Base-by-base conservation (phyloP, 2,113 vertebrate genomes). In the Labrus mixtus region DNA sequence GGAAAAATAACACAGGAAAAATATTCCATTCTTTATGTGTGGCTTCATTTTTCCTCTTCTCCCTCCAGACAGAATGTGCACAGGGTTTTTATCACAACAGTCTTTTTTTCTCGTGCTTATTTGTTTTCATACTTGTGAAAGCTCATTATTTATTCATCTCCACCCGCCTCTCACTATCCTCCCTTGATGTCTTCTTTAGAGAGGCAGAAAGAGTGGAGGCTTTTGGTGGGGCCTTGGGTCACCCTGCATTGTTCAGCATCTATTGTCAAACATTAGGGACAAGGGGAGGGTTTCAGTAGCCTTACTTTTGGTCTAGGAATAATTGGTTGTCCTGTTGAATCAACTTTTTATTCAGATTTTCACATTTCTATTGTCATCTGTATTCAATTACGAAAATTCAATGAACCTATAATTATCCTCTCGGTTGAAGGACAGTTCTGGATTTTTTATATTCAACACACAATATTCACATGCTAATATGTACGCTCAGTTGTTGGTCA, bases 21-120 rank as follows among this genome's bases (percentile, higher is more conserved):
- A 36, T 48, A 9, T 59, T 82, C 82, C 70, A 83, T 87, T 90
- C 57, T 77, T 83, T 25, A 36, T 53, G 45, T 79, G 86, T 85
- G 87, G 77, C 79, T 84, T 85, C n/a, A 60, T 45, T 67, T 86
- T 76, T 50, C 29, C 64, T 22, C 46, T 17, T 6, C 51, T 43
- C 29, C 20, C 22, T 67, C 53, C 62, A 33, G 56, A 45, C 63
- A 64, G 59, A 57, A 23, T 64, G 46, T 70, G 73, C 62, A 43
- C 57, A 82, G 61, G 66, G 25, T 80, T 69, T 64, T 51, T 50
- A 62, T 54, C 33, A 78, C 60, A 48, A 61, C 50, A 57, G 61
- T 72, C 50, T 36, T 46, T 61, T 50, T 37, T 77, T 10, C 15
- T 10, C 15, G 3, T 45, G 13, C 15, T 37, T 63, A 57, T 9